A percentile compares a stretch with the other conserved stretches of the same genome.
These are phyloP conservation scores for Agrotis exclamationis DNA, from an alignment of 2,888 invertebrate genomes.

Conservation along the genomic window DNA sequence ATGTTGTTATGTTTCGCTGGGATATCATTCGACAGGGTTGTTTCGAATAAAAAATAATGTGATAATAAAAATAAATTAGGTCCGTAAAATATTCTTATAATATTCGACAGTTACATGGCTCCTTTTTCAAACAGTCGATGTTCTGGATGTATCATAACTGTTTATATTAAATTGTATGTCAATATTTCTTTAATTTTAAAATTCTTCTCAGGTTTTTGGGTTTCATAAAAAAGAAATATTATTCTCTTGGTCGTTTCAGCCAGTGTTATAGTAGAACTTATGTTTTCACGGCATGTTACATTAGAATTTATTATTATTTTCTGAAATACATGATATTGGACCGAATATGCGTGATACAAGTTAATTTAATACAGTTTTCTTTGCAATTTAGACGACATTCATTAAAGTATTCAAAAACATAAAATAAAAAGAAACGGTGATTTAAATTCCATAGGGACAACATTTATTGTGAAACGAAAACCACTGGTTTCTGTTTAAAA, in stretches of 20 bases:
- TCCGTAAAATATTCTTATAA: constrained; percentile 53
- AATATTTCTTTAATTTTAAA: constrained; percentile 40
- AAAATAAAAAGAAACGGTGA: neutral
- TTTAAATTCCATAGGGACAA: too few species aligned
- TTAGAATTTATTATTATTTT: constrained; percentile 20
- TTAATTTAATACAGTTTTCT: constrained; percentile 27
- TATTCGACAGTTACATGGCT: constrained; percentile 53
- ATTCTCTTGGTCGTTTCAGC: constrained; percentile 6
- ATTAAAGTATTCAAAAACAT: neutral
- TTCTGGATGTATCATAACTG: constrained; percentile 41
- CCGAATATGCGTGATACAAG: constrained; percentile 26
- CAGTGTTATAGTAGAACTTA: neutral
- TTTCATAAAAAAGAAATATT: constrained; percentile 1
- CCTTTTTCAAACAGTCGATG: constrained; percentile 51
- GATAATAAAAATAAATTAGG: constrained; percentile 68
- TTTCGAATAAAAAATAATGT: constrained; percentile 68
- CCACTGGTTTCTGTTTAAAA: neutral
- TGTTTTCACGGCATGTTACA: constrained; percentile 9
- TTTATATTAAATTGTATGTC: constrained; percentile 55
- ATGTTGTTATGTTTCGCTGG: constrained; percentile 64
- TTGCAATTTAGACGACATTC: neutral
- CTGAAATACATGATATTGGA: constrained; percentile 6
- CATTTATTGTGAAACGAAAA: neutral
- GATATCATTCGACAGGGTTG: constrained; percentile 69
- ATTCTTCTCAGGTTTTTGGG: constrained; percentile 1